These are phyloP conservation scores for Bicyclus anynana DNA, from an alignment of 1,140 invertebrate species.

Conservation along the genomic window DNA sequence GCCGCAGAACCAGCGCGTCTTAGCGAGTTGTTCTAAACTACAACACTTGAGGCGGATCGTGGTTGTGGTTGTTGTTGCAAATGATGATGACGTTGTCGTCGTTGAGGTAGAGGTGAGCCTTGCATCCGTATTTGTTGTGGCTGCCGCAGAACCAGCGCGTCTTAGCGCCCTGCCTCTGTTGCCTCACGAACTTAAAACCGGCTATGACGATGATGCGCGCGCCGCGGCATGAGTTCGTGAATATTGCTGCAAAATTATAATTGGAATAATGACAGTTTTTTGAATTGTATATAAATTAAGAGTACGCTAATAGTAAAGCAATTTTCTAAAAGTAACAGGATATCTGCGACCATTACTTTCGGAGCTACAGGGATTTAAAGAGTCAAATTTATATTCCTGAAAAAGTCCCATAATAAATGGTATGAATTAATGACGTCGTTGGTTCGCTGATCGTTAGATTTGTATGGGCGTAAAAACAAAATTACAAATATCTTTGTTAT, in stretches of 20 bases:
- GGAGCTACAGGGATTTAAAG: too few relatives aligned
- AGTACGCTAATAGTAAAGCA: too few relatives aligned
- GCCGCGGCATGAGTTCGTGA: conserved; percentile 13
- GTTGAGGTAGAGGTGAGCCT: conserved; percentile 23
- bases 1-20: conserved; percentile 43
- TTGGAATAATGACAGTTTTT: background rate
- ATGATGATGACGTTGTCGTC: conserved; percentile 8
- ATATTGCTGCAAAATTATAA: conserved; percentile 12
- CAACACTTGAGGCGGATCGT: conserved; percentile 8
- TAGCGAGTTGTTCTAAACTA: too few relatives aligned
- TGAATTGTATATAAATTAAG: too few relatives aligned
- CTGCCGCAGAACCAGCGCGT: conserved; percentile 40
- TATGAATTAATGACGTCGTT: too few relatives aligned
- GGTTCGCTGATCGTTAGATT: too few relatives aligned
- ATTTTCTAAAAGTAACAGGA: too few relatives aligned
- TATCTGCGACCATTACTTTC: too few relatives aligned
- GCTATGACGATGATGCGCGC: conserved; percentile 16
- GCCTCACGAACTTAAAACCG: conserved; percentile 20
- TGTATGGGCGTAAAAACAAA: too few relatives aligned
- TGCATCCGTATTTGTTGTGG: conserved; percentile 32
- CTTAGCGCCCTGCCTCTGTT: conserved; percentile 6
- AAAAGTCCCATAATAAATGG: too few relatives aligned
- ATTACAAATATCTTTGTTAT: too few relatives aligned
- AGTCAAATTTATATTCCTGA: too few relatives aligned
- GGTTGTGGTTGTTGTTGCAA: conserved; percentile 11